Conservation (phyloP, 2,797 vertebrate genomes). For the Scolopax bukidnonensis region DNA sequence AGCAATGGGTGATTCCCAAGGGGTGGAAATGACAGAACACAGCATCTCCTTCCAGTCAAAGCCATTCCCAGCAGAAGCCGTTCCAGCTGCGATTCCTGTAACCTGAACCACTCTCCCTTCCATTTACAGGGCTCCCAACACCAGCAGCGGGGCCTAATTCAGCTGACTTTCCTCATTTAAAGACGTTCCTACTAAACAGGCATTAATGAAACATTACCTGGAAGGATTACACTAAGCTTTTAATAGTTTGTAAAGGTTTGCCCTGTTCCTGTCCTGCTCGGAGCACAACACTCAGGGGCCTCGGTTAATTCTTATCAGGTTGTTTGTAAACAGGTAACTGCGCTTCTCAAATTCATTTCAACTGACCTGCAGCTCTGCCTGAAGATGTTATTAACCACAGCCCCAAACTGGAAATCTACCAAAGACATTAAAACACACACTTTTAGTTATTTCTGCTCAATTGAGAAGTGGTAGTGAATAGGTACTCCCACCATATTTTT, state of each 20-base stretch:
- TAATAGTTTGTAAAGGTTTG: background rate
- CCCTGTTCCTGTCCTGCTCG: background rate
- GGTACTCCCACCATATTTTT: background rate
- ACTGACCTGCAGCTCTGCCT: slow-evolving; percentile 4
- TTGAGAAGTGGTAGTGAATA: background rate
- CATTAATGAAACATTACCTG: slow-evolving; percentile 16
- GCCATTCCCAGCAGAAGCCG: slow-evolving; percentile 37
- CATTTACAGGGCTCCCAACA: background rate
- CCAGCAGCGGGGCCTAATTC: background rate
- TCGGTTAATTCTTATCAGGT: background rate
- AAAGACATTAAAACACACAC: background rate
- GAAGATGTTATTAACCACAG: background rate
- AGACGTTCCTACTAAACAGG: background rate
- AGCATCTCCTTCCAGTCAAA: slow-evolving; percentile 61
- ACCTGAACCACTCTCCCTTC: background rate
- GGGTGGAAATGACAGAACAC: slow-evolving; percentile 35
- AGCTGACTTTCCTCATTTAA: background rate
- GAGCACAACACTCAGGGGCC: background rate
- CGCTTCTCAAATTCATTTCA: background rate
- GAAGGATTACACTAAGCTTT: background rate
- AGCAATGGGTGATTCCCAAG: slow-evolving; percentile 80
- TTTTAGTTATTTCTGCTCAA: background rate
- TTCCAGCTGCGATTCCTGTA: slow-evolving; percentile 37
- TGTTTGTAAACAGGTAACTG: background rate
- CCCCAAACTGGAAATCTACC: background rate